Conservation (phyloP, 1,140 invertebrate genomes). For the Drosophila nebulosa region DNA sequence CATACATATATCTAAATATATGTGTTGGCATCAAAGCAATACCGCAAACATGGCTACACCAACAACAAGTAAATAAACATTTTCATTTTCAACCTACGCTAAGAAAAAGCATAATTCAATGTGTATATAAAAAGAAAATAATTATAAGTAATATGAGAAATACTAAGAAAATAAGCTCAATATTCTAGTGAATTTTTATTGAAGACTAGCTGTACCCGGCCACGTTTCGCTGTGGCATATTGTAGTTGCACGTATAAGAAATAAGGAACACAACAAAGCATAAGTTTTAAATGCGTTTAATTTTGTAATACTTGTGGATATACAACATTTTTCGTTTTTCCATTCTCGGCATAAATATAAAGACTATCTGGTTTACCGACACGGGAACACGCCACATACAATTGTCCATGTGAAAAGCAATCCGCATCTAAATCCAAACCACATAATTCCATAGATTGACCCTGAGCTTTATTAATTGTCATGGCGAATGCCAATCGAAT, state of each 20-base stretch:
- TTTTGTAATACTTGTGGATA: background rate
- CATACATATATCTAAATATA: too few relatives aligned
- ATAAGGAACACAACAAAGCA: background rate
- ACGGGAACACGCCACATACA: background rate
- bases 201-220: too few relatives aligned
- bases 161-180: too few relatives aligned
- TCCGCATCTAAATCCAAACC: background rate
- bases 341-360: background rate
- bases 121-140: too few relatives aligned
- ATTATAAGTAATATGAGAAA: too few relatives aligned
- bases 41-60: slow-evolving; percentile 53
- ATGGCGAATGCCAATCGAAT: background rate
- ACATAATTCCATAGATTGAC: background rate
- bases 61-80: slow-evolving; percentile 49
- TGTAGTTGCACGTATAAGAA: background rate
- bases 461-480: background rate
- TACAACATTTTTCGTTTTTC: background rate
- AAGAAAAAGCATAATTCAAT: too few relatives aligned
- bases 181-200: too few relatives aligned
- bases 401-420: background rate
- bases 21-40: slow-evolving; percentile 23
- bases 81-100: too few relatives aligned
- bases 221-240: background rate
- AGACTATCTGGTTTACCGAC: background rate
- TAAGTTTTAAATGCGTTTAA: background rate